A percentile compares a stretch with the other conserved stretches of the same genome.
These are phyloP conservation scores for Esox lucius DNA, from an alignment of 2,797 vertebrate species.

Conservation along the genomic window DNA sequence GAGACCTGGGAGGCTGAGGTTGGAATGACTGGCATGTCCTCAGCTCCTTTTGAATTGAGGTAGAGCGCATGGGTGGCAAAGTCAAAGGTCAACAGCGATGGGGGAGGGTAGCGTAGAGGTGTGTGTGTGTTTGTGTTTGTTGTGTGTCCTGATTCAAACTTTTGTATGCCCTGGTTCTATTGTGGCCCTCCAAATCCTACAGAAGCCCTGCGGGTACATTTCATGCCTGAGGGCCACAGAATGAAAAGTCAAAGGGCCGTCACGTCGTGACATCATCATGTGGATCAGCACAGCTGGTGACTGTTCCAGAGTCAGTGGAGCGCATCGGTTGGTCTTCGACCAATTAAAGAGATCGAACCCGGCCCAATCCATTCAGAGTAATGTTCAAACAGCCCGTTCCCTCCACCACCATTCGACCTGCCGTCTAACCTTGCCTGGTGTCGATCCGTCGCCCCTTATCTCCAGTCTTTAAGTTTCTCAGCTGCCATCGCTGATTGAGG, in stretches of 20 bases:
- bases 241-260: slow-evolving; percentile 61
- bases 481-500: not conserved
- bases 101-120: not conserved
- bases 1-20: slow-evolving; percentile 8
- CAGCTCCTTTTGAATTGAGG: slow-evolving; percentile 23
- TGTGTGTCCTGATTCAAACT: not conserved
- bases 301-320: too few relatives aligned
- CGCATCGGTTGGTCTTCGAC: too few relatives aligned
- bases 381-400: not conserved
- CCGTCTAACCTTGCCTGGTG: not conserved
- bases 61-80: slow-evolving; percentile 18
- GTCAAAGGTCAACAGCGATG: slow-evolving; percentile 44
- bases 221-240: slow-evolving; percentile 62
- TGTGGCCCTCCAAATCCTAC: slow-evolving; percentile 43
- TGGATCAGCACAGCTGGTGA: slow-evolving; percentile 38
- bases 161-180: slow-evolving; percentile 54
- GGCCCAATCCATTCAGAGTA: not conserved
- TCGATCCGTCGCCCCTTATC: slow-evolving; percentile 20
- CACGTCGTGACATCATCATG: slow-evolving; percentile 55
- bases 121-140: slow-evolving; percentile 11
- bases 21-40: slow-evolving; percentile 33
- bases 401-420: not conserved
- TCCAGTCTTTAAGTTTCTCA: slow-evolving; percentile 13
- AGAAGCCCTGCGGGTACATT: slow-evolving; percentile 57
- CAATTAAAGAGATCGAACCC: not conserved